Conservation (phyloP, 2,113 vertebrate genomes). For the Notechis scutatus region DNA sequence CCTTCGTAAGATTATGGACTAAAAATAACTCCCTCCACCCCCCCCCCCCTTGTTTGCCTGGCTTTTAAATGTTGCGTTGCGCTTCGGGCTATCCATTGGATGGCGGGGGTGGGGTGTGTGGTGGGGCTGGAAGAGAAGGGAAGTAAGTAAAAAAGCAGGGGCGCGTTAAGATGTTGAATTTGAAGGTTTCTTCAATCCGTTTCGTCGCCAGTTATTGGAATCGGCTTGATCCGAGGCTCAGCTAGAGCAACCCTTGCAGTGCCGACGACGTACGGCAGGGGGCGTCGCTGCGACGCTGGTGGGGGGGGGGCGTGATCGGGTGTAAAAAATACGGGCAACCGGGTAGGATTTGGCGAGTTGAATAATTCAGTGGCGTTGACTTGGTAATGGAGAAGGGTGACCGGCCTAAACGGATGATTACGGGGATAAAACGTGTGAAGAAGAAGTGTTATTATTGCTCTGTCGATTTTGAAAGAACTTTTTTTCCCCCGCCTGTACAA, state of each 20-base stretch:
- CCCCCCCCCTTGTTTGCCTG: constrained; percentile 22
- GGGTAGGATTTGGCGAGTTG: not conserved
- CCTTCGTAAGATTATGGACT: not conserved
- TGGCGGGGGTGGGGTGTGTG: not conserved
- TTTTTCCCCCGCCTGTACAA: not conserved
- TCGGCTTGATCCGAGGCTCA: no score
- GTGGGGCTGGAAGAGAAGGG: not conserved
- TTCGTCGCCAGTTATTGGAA: not conserved
- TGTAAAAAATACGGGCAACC: not conserved
- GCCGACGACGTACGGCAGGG: constrained; percentile 21
- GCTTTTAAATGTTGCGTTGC: constrained; percentile 8
- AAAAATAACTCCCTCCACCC: not conserved
- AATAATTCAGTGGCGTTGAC: not conserved
- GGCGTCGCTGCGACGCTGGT: constrained; percentile 40
- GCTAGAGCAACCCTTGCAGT: not conserved
- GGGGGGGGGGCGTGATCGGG: rapidly evolving
- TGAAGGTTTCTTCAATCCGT: not conserved
- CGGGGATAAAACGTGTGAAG: not conserved
- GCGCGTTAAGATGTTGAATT: not conserved
- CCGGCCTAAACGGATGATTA: no score
- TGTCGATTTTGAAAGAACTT: not conserved
- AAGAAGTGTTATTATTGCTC: not conserved
- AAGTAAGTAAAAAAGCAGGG: not conserved
- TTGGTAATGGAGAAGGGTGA: not conserved
- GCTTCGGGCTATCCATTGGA: not conserved